These are phyloP conservation scores for Rhabdornis inornatus DNA, from an alignment of 2,113 vertebrate genomes.

Conservation along the genomic window DNA sequence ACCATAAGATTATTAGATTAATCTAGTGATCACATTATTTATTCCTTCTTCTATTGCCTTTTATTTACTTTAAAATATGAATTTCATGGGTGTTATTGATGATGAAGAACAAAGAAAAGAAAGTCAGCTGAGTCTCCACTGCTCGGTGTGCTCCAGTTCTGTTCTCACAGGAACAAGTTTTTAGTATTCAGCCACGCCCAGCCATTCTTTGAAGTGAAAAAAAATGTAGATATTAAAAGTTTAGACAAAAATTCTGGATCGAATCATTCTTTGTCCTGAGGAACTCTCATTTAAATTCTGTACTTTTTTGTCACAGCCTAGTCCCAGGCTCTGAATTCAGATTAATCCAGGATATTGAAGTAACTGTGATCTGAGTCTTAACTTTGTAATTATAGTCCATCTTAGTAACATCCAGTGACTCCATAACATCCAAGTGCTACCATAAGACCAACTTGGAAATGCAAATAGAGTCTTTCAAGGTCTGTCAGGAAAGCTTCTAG, in stretches of 20 bases:
- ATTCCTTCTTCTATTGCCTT: constrained; percentile 23
- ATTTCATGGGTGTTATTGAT: not conserved
- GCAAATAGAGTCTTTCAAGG: not conserved
- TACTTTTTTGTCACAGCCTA: not conserved
- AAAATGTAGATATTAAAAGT: not conserved
- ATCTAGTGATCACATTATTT: constrained; percentile 32
- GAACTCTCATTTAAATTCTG: not conserved
- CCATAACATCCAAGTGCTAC: not conserved
- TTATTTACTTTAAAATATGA: constrained; percentile 54
- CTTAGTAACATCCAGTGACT: not conserved
- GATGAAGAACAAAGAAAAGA: not conserved
- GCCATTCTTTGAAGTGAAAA: not conserved
- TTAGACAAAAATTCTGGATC: not conserved
- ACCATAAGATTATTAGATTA: constrained; percentile 58
- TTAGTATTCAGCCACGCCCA: not conserved
- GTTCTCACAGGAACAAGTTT: not conserved
- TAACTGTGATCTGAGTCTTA: not conserved
- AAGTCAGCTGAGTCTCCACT: not conserved
- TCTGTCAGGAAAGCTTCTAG: not conserved
- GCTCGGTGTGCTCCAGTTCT: not conserved
- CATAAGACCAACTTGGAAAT: not conserved
- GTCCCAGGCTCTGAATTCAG: not conserved
- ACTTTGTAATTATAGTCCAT: not conserved
- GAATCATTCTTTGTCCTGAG: not conserved
- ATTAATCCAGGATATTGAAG: not conserved